These are phyloP conservation scores for Magallana nippona DNA, from an alignment of 2,888 invertebrate species.

Conservation along the genomic window DNA sequence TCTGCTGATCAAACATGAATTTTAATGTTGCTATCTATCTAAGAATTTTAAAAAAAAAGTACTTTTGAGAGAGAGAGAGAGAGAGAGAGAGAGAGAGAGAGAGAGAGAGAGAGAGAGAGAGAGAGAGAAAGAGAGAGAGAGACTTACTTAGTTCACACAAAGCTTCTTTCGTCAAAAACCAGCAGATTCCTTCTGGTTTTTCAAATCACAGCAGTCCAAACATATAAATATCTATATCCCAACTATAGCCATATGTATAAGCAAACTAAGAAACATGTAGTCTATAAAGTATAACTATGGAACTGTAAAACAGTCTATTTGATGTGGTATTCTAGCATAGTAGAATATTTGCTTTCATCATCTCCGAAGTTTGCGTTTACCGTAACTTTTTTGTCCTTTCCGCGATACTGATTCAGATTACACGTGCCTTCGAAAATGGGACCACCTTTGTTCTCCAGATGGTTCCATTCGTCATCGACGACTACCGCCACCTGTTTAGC, in stretches of 20 bases:
- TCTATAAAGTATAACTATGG: not conserved
- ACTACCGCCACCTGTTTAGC: slow-evolving; percentile 78
- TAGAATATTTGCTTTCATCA: slow-evolving; percentile 77
- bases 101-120: too few relatives aligned
- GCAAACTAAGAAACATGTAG: not conserved
- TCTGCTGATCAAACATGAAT: too few relatives aligned
- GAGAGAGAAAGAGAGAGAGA: too few relatives aligned
- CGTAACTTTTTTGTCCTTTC: slow-evolving; percentile 74
- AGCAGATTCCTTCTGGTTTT: not conserved
- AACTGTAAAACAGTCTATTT: slow-evolving; percentile 46
- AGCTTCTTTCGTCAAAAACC: not conserved
- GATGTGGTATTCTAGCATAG: slow-evolving; percentile 76
- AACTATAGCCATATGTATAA: not conserved
- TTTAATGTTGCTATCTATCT: too few relatives aligned
- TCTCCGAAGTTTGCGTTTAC: slow-evolving; percentile 77
- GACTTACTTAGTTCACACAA: too few relatives aligned
- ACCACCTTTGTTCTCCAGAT: slow-evolving; percentile 75
- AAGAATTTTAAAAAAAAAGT: too few relatives aligned
- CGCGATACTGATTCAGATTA: slow-evolving; percentile 60
- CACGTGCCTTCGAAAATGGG: slow-evolving; percentile 72
- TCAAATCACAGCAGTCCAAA: slow-evolving; percentile 17
- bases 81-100: too few relatives aligned
- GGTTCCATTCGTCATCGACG: slow-evolving; percentile 77
- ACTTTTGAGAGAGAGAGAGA: too few relatives aligned
- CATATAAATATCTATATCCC: not conserved